Base-by-base conservation (phyloP, 2,888 invertebrate species). In the Fragum whitleyi region DNA sequence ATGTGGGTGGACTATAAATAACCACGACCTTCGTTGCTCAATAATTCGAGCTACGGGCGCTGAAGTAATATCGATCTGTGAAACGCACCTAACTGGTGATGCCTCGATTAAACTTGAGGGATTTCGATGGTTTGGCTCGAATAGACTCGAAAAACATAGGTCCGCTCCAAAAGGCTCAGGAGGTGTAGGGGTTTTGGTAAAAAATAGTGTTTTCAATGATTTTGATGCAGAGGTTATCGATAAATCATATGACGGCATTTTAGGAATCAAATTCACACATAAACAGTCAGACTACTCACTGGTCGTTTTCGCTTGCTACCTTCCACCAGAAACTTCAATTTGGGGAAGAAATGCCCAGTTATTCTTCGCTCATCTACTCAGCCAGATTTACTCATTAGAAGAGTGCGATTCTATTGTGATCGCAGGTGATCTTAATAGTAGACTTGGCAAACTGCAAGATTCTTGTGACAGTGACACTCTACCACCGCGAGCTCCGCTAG, bases 1-100 rank as follows among this genome's bases (percentile, higher is more conserved):
- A 0, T 71, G 70, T 65, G 80, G 80, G 7, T 83, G 83, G 80
- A 83, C 83, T 21, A 70, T 14, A 32, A 71, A 75, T 36, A 83
- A 80, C 59, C 67, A 76, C 68, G 69, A 68, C 19, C 61, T 75
- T 32, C 57, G 80, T 11, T 36, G n/a, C 11, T 16, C 47, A 39
- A 23, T 76, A 14, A 39, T 80, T 14, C 1, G 51, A 9, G 53
- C 61, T 19, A 68, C 67, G 19, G 57, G 72, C 26, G 72, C 72
- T 53, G 80, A 80, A 32, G 72, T 83, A 36, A 23, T 77, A 29
- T 71, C 75, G n/a, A 57, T 80, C 23, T 68, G 73, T 55, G 80
- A 80, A 68, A 76, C 76, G 28, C 80, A 80, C 26, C 32, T 75
- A 42, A 29, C 26, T 3, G 26, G 32, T 9, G 42, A 80, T 9